Evolutionary conservation across 2,888 invertebrate genomes (phyloP), one percentile per base, ranked within the genome.

Genomic region (Leptopilina drosophilae): DNA sequence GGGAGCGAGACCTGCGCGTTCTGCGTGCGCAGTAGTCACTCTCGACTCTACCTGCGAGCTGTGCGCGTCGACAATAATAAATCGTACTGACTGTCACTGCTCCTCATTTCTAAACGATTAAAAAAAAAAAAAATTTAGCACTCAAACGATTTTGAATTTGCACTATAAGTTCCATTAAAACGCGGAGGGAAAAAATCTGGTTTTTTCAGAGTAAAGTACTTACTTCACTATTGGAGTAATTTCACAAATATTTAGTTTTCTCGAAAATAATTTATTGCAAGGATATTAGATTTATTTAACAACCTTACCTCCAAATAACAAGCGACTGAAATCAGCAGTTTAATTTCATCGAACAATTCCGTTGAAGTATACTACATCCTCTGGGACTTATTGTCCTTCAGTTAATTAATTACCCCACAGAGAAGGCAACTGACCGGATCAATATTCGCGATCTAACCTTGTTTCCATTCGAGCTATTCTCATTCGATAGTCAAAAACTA

Each of bases 311-410:
- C 26, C 26, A 42, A 42, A 42, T 69, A 53, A 12, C 4, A 53
- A 42, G 26, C 12, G 26, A 3, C 53, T 56, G 20, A 53, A 73
- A 33, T 73, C 40, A 33, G n/a, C n/a, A 40, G 73, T 33, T 56
- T 56, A 73, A 73, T 73, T 73, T 73, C 53, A 73, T 73, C 49
- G 56, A 56, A 56, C 49, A 26, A 69, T 69, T 49, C 26, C 26
- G 33, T 53, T 69, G 53, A 73, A 56, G 73, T 56, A 26, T 33
- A 56, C 6, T 56, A 56, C 26, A 9, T 73, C 73, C 73, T 15
- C n/a, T 14, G 73, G 73, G 73, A 73, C 73, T 73, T 73, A 56
- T 73, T 56, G 73, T 73, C 73, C 73, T 26, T 53, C 11, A 73
- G 53, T 73, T 73, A 56, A 73, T 73, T 73, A 73, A 73, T 73